phyloP scores from a whole-genome alignment of 2,113 vertebrate species.

The Lutjanus erythropterus region DNA sequence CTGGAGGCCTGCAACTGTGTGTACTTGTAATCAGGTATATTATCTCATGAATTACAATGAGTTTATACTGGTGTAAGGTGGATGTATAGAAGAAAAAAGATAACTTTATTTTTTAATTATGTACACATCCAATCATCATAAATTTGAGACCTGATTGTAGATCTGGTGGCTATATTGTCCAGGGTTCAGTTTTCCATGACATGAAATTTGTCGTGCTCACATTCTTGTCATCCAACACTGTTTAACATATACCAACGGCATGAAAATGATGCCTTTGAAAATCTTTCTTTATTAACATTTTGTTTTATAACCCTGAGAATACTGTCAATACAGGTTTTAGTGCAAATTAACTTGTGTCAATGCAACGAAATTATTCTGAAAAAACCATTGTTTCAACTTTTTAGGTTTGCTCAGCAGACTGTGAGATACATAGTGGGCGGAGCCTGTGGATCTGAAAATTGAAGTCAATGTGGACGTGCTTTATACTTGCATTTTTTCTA shows the following conservation, averaged over 20 bases:
- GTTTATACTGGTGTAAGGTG: neutral
- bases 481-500: too few species aligned
- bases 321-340: neutral
- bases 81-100: neutral
- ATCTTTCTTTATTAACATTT: neutral
- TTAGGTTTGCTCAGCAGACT: slow-evolving; percentile 23
- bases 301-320: slow-evolving; percentile 12
- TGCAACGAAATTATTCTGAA: slow-evolving; percentile 54
- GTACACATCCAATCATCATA: neutral
- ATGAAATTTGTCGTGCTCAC: neutral
- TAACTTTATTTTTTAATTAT: neutral
- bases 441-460: too few species aligned
- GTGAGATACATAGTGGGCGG: too few species aligned
- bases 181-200: neutral
- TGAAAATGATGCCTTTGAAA: neutral
- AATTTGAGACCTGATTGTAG: neutral
- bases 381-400: slow-evolving; percentile 40
- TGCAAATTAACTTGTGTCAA: slow-evolving; percentile 2
- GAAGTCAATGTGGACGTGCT: too few species aligned
- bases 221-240: slow-evolving; percentile 23
- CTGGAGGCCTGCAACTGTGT: slow-evolving; percentile 24
- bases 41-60: slow-evolving; percentile 12
- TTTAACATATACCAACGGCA: slow-evolving; percentile 25
- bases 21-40: slow-evolving; percentile 22
- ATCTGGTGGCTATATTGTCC: neutral